Percentiles rank a stretch among this genome's conserved stretches.
phyloP scores from a whole-genome alignment of 1,140 invertebrate genomes.

The Dryas iulia region DNA sequence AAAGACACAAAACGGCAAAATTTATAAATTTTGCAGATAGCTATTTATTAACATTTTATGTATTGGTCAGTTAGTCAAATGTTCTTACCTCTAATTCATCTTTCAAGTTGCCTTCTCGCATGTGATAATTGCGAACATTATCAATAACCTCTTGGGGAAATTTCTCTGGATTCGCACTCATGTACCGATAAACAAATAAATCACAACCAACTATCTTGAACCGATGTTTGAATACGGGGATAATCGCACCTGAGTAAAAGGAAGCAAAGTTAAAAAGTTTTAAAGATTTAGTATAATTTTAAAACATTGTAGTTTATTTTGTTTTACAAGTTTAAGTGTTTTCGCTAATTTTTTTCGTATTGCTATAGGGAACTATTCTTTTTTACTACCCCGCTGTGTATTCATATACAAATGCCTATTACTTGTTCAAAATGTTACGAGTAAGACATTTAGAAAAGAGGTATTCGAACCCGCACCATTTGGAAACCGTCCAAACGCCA shows the following conservation, averaged over 20 bases:
- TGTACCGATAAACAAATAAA: constrained; percentile 85
- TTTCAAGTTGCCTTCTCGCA: constrained; percentile 80
- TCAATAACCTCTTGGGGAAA: constrained; percentile 83
- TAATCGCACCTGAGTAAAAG: constrained; percentile 77
- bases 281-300: too few species aligned
- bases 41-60: too few species aligned
- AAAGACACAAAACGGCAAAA: neutral
- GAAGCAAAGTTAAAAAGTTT: neutral
- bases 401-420: neutral
- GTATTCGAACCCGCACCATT: too few species aligned
- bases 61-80: too few species aligned
- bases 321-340: too few species aligned
- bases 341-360: too few species aligned
- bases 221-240: constrained; percentile 84
- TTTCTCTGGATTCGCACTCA: constrained; percentile 85
- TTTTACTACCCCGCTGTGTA: neutral
- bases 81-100: constrained; percentile 76
- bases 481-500: too few species aligned
- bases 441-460: too few species aligned
- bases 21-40: too few species aligned
- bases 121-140: constrained; percentile 83
- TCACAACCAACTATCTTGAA: constrained; percentile 86
- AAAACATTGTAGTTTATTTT: too few species aligned
- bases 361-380: too few species aligned
- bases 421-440: too few species aligned